A percentile compares a stretch with the other conserved stretches of the same genome.
These are phyloP conservation scores for Gymnoscopelus braueri DNA, from an alignment of 2,797 vertebrate genomes.

Conservation along the genomic window DNA sequence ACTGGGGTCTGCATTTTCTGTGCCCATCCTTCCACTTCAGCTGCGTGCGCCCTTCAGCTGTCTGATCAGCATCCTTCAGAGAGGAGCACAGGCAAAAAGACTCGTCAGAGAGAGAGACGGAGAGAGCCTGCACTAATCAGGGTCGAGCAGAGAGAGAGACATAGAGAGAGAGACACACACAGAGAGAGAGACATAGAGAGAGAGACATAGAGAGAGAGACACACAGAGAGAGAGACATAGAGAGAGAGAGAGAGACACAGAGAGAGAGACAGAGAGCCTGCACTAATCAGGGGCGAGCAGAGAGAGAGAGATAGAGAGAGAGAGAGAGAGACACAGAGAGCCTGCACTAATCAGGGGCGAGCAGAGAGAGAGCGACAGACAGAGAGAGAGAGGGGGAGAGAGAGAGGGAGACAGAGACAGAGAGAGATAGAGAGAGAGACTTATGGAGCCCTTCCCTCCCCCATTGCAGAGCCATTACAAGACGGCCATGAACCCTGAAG, in stretches of 20 bases:
- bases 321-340: slow-evolving; percentile 45
- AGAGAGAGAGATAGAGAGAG: no score
- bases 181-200: no score
- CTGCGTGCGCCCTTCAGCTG: slow-evolving; percentile 60
- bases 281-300: no score
- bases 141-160: no score
- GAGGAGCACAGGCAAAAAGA: slow-evolving; percentile 61
- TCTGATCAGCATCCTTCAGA: slow-evolving; percentile 72
- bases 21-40: slow-evolving; percentile 38
- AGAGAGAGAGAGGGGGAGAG: not conserved
- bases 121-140: not conserved
- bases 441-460: slow-evolving; percentile 49
- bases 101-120: slow-evolving; percentile 65
- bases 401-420: slow-evolving; percentile 18
- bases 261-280: slow-evolving; percentile 48
- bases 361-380: no score
- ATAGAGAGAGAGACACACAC: no score
- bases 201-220: no score
- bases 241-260: not conserved
- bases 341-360: slow-evolving; percentile 70
- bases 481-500: slow-evolving; percentile 57
- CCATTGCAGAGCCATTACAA: slow-evolving; percentile 65
- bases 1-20: not conserved
- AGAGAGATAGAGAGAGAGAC: slow-evolving; percentile 63
- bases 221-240: no score